A percentile compares a stretch with the other conserved stretches of the same genome.
phyloP scores from a whole-genome alignment of 1,140 invertebrate genomes.

The Probaryconus sp. region DNA sequence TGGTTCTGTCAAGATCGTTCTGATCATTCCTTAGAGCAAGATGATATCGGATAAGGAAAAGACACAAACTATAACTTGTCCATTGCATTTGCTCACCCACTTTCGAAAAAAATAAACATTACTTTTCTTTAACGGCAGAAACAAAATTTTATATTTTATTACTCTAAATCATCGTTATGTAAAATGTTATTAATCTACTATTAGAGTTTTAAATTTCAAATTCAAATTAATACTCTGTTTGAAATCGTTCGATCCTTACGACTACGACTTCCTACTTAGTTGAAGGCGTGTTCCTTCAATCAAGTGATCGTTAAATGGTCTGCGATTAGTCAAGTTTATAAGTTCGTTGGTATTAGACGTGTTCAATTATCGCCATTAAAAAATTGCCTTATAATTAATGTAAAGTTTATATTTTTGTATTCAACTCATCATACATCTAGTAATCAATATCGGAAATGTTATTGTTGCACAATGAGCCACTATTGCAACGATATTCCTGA shows the following conservation, averaged over 20 bases:
- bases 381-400: slow-evolving; percentile 35
- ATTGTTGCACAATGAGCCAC: slow-evolving; percentile 51
- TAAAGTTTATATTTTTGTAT: slow-evolving; percentile 40
- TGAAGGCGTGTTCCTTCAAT: no score
- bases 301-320: no score
- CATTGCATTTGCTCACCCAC: slow-evolving; percentile 55
- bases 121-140: no score
- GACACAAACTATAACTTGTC: slow-evolving; percentile 20
- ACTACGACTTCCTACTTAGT: no score
- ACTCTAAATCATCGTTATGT: no score
- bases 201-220: no score
- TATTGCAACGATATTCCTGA: slow-evolving; percentile 47
- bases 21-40: slow-evolving; percentile 31
- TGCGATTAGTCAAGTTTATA: no score
- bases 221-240: no score
- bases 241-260: no score
- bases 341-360: no score
- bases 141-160: no score
- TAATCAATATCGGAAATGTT: slow-evolving; percentile 50
- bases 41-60: slow-evolving; percentile 25
- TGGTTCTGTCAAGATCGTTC: slow-evolving; percentile 67
- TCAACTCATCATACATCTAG: slow-evolving; percentile 40
- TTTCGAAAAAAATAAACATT: slow-evolving; percentile 52
- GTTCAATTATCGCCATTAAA: slow-evolving; percentile 17
- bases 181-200: no score